Percentiles rank a stretch among this genome's conserved stretches.
Evolutionary conservation across 2,797 vertebrate genomes (phyloP).

Genomic region (Zalophus californianus): DNA sequence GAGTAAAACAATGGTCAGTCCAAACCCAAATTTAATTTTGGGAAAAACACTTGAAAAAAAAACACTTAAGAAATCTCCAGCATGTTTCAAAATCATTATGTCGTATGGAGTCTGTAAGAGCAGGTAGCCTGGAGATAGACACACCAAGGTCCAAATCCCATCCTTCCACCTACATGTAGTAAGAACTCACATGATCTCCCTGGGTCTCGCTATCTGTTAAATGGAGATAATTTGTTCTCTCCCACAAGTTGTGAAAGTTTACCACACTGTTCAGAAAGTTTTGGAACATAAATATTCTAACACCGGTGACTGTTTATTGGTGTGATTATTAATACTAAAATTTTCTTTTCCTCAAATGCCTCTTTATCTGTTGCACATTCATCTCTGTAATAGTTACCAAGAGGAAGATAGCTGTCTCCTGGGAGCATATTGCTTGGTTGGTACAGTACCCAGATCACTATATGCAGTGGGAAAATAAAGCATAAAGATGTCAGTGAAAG

Average conservation of each 20-base stretch:
- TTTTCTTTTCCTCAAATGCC: not conserved
- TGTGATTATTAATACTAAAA: not conserved
- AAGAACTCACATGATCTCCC: not conserved
- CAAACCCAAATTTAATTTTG: not conserved
- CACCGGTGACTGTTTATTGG: not conserved
- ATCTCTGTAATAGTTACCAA: not conserved
- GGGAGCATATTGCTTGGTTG: not conserved
- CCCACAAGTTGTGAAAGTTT: not conserved
- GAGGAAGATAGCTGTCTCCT: not conserved
- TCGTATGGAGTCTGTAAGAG: not conserved
- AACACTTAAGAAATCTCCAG: not conserved
- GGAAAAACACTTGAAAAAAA: not conserved
- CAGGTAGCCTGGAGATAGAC: not conserved
- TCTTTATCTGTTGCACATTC: not conserved
- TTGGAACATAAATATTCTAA: not conserved
- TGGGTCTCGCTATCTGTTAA: not conserved
- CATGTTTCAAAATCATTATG: not conserved
- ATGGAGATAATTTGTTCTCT: not conserved
- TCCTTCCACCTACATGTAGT: not conserved
- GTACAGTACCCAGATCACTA: accelerated
- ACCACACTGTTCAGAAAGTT: not conserved
- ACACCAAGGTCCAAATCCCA: not conserved
- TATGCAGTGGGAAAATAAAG: not conserved
- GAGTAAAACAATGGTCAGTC: not conserved
- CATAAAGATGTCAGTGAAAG: not conserved